Conservation (phyloP, 2,888 invertebrate species). For the Aporophyla lueneburgensis region DNA sequence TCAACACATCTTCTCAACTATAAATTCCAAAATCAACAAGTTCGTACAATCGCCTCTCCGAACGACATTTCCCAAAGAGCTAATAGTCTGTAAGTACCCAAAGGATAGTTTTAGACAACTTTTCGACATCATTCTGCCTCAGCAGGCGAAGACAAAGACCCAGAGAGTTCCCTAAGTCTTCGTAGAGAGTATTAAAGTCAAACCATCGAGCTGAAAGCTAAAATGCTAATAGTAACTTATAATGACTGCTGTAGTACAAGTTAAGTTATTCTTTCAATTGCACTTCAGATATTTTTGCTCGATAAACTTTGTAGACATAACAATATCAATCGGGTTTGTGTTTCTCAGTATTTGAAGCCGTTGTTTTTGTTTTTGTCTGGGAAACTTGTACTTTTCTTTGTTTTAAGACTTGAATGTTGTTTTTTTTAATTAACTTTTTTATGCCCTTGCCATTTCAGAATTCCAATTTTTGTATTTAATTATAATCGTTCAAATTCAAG, state of each 20-base stretch:
- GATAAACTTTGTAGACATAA: constrained; percentile 53
- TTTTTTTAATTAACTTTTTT: constrained; percentile 2
- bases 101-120: constrained; percentile 57
- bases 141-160: constrained; percentile 75
- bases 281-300: constrained; percentile 42
- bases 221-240: constrained; percentile 77
- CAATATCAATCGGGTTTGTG: constrained; percentile 32
- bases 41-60: not conserved
- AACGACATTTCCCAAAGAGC: constrained; percentile 12
- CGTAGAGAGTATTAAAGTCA: constrained; percentile 76
- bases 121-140: constrained; percentile 69
- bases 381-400: not conserved
- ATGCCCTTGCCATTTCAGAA: not conserved
- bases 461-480: not conserved
- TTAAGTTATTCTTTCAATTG: constrained; percentile 61
- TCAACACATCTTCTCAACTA: not conserved
- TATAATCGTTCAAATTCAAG: not conserved
- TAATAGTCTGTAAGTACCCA: constrained; percentile 49
- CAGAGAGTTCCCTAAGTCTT: constrained; percentile 78
- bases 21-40: constrained; percentile 5
- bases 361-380: constrained; percentile 31
- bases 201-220: constrained; percentile 73
- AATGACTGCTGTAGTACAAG: constrained; percentile 60
- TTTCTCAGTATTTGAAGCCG: constrained; percentile 6
- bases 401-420: not conserved